Conservation (phyloP, 2,888 invertebrate species). For the Amphipyra berbera region DNA sequence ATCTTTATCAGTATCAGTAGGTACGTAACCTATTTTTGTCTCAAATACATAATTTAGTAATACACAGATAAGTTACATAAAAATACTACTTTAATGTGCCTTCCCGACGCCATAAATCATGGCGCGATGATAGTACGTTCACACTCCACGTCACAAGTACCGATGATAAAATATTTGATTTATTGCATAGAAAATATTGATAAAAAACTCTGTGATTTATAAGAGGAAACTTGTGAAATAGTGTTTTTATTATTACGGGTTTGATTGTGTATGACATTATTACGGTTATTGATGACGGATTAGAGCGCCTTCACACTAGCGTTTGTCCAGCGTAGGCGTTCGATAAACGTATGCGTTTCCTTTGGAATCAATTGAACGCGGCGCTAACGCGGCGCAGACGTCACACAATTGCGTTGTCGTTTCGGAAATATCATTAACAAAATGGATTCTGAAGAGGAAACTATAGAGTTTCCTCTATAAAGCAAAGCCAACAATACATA, state of each 20-base stretch:
- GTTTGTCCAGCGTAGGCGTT: too few species aligned
- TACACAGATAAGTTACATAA: slow-evolving; percentile 48
- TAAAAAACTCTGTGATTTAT: slow-evolving; percentile 49
- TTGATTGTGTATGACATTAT: slow-evolving; percentile 3
- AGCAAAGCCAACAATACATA: too few species aligned
- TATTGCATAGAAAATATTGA: slow-evolving; percentile 49
- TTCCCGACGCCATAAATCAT: slow-evolving; percentile 49
- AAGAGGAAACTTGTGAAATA: slow-evolving; percentile 36
- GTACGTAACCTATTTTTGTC: slow-evolving; percentile 29
- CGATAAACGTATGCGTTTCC: too few species aligned
- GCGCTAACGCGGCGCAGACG: too few species aligned
- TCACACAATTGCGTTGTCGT: too few species aligned
- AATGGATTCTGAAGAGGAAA: too few species aligned
- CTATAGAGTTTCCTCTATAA: too few species aligned
- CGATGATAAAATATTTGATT: slow-evolving; percentile 50
- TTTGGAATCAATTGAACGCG: too few species aligned
- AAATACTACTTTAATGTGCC: slow-evolving; percentile 49
- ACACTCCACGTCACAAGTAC: slow-evolving; percentile 43
- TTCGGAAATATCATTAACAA: too few species aligned
- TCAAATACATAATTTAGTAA: slow-evolving; percentile 46
- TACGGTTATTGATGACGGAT: background rate
- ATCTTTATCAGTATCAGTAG: slow-evolving; percentile 39
- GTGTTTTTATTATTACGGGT: slow-evolving; percentile 13
- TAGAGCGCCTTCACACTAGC: too few species aligned
- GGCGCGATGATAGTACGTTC: slow-evolving; percentile 50